Evolutionary conservation across 2,888 invertebrate genomes (phyloP), one percentile per base, ranked within the genome.

Genomic region (Campopleginae sp.): DNA sequence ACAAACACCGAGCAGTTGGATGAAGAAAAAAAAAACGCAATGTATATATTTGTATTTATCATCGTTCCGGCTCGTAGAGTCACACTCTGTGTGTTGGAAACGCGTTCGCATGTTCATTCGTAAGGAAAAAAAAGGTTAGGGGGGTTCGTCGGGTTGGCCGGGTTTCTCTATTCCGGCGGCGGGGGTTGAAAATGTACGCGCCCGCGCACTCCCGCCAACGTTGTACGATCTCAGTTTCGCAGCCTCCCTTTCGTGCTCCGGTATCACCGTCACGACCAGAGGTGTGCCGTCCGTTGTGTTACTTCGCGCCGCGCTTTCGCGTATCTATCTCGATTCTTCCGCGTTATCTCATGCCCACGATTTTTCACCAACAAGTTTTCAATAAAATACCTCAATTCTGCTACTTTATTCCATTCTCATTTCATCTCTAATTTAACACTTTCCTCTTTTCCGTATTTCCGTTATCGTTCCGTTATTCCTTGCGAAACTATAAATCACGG

Each of bases 201-300:
- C 92, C 90, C 90, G 91, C 90, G 88, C 87, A 88, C 84, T 89
- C 70, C 75, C 83, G 78, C 90, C 90, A 90, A 90, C 87, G 89
- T 88, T 87, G 88, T 92, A 88, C 91, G 90, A 91, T 91, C 91
- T 92, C 91, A 93, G 93, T 93, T 90, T 91, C 91, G 90, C 93
- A 93, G 93, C 93, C 91, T 93, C 93, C 93, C 92, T 92, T 92
- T 88, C 89, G 89, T 89, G 92, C 89, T 91, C 91, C 92, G 58
- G 91, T 90, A 91, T 91, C 91, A 91, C 89, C 87, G 88, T 86
- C 86, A 86, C 85, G 88, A 83, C 87, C 88, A 88, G 91, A 90
- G 90, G 91, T 90, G 92, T 91, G 91, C 88, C 90, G 88, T 85
- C 83, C 80, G 89, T 54, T 86, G 88, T 88, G 86, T 80, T 84